Conservation (phyloP, 1,140 invertebrate species). For the Drosophila ambigua region DNA sequence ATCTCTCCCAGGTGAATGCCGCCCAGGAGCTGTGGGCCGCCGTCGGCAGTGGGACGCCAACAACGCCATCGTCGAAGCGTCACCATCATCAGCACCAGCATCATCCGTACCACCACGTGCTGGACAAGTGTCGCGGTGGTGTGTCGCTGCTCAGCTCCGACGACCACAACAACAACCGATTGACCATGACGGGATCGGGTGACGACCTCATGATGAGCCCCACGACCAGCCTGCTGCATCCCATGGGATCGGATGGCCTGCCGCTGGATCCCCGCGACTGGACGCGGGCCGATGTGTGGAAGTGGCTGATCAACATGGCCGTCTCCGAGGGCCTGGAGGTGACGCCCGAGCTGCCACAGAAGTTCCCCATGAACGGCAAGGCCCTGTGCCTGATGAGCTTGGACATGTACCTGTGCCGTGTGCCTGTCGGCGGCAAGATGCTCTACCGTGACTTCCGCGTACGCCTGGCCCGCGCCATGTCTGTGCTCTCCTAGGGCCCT, state of each 20-base stretch:
- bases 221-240: conserved; percentile 45
- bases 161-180: conserved; percentile 63
- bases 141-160: conserved; percentile 47
- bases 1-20: conserved; percentile 74
- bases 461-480: conserved; percentile 77
- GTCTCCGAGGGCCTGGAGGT: conserved; percentile 85
- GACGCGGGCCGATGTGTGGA: conserved; percentile 87
- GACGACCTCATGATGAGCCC: conserved; percentile 15
- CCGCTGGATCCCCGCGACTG: conserved; percentile 88
- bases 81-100: conserved; percentile 71
- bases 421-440: conserved; percentile 88
- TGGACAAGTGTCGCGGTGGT: conserved; percentile 66
- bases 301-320: conserved; percentile 87
- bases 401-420: conserved; percentile 89
- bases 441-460: conserved; percentile 85
- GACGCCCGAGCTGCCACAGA: conserved; percentile 84
- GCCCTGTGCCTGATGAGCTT: conserved; percentile 90
- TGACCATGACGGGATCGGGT: conserved; percentile 17
- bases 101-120: conserved; percentile 71
- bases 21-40: conserved; percentile 62
- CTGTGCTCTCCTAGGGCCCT: conserved; percentile 60
- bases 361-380: conserved; percentile 92
- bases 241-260: conserved; percentile 76
- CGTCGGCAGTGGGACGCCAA: conserved; percentile 16
- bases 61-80: conserved; percentile 37